phyloP scores from a whole-genome alignment of 2,888 invertebrate species.

The Cataglyphis albicans region DNA sequence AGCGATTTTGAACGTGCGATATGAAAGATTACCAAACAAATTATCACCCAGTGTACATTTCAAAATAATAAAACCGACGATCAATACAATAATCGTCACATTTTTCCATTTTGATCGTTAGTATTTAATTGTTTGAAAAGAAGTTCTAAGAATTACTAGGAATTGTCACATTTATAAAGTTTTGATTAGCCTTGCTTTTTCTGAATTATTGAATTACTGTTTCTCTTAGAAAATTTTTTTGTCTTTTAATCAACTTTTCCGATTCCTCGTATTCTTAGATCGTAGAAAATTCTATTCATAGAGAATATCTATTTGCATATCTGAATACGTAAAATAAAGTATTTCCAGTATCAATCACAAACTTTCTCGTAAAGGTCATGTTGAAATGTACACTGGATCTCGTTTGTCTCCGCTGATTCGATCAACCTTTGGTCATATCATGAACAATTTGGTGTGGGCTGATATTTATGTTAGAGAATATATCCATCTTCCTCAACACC shows the following conservation, averaged over 20 bases:
- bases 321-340: slow-evolving; percentile 40
- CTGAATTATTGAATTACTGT: not conserved
- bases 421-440: slow-evolving; percentile 79
- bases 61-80: not conserved
- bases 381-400: slow-evolving; percentile 28
- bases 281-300: not conserved
- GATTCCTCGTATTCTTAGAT: not conserved
- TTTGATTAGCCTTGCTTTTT: not conserved
- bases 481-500: slow-evolving; percentile 82
- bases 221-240: not conserved
- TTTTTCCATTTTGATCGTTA: not conserved
- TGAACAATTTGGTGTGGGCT: slow-evolving; percentile 86
- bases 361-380: slow-evolving; percentile 5
- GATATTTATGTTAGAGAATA: slow-evolving; percentile 86
- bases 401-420: slow-evolving; percentile 65
- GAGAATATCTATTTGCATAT: slow-evolving; percentile 25
- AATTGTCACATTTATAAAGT: not conserved
- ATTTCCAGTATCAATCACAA: slow-evolving; percentile 24
- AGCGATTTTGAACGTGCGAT: not conserved
- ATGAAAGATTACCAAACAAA: not conserved
- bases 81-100: not conserved
- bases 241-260: slow-evolving; percentile 1
- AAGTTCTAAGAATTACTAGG: not conserved
- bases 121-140: not conserved
- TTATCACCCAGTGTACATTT: not conserved